phyloP scores from a whole-genome alignment of 2,888 invertebrate species.

The Ochlodes sylvanus region DNA sequence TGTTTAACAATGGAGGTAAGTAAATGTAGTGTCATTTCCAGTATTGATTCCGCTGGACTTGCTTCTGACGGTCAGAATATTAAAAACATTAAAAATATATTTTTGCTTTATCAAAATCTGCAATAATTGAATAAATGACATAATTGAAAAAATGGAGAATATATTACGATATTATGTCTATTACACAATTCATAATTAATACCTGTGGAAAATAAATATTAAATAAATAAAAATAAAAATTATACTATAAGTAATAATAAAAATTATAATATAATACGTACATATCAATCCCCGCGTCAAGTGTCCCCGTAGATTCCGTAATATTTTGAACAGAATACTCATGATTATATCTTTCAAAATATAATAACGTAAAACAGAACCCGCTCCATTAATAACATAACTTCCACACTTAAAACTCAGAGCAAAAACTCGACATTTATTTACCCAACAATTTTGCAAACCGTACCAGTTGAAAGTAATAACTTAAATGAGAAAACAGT shows the following conservation, averaged over 20 bases:
- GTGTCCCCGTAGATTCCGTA: too few relatives aligned
- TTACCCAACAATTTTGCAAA: conserved; percentile 25
- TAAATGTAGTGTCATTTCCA: conserved; percentile 32
- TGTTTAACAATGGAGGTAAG: conserved; percentile 35
- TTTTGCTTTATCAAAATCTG: too few relatives aligned
- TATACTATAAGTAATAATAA: too few relatives aligned
- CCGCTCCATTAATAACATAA: conserved; percentile 16
- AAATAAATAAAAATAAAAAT: too few relatives aligned
- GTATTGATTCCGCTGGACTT: conserved; percentile 28
- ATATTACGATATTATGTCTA: too few relatives aligned
- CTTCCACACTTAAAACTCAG: conserved; percentile 20
- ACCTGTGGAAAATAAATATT: too few relatives aligned
- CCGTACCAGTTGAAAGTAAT: conserved; percentile 36
- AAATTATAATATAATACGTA: too few relatives aligned
- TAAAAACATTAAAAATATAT: background rate
- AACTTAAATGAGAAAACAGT: conserved; percentile 30
- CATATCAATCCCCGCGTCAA: too few relatives aligned
- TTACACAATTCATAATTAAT: too few relatives aligned
- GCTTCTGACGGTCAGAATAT: conserved; percentile 20
- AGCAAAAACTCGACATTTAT: conserved; percentile 28
- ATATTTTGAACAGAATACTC: background rate
- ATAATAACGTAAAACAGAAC: background rate
- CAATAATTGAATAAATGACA: background rate
- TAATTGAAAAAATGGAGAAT: too few relatives aligned
- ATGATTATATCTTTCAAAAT: background rate